Evolutionary conservation across 2,113 vertebrate genomes (phyloP), one percentile per base, ranked within the genome.

Genomic region (Cisticola juncidis): DNA sequence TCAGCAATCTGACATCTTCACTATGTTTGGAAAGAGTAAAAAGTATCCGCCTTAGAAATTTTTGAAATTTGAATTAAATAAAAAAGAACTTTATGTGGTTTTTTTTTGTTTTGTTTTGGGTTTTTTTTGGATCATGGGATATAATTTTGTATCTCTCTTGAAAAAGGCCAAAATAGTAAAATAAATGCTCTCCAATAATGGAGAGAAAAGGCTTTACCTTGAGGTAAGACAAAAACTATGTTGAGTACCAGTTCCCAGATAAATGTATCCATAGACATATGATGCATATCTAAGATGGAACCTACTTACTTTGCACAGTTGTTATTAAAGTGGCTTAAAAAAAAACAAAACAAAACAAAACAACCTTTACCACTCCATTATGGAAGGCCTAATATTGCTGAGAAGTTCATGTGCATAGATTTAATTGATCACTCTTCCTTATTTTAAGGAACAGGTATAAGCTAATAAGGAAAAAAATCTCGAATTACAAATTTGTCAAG

Each of bases 181-280:
- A 56, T 36, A 78, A 86, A 70, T 71, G 20, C 6, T 72, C 4
- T 53, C 6, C 40, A 72, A 5, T 61, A 69, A 25, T 1, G 44
- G 11, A 69, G 6, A 2, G 8, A 47, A 31, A 22, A 60, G 35
- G 4, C 53, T 58, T 83, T 36, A 72, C 17, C 36, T 44, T 80
- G 40, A 79, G n/a, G 6, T 57, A 66, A 66, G 12, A 65, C 20
- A n/a, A 13, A 44, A 85, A 2, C 9, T 23, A 5, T 0, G 1
- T 9, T 48, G 17, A 79, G 29, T 77, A 53, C 18, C 36, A 45
- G 21, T 76, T 82, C 18, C 33, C 29, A 47, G 12, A 12, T 36
- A 40, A 9, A 29, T 0, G 0, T 54, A 10, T 62, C 3, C 22
- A 19, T 36, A 58, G 35, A 16, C 4, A 9, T 33, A 38, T 13